phyloP scores from a whole-genome alignment of 2,797 vertebrate species.

The Melanotaenia boesemani region DNA sequence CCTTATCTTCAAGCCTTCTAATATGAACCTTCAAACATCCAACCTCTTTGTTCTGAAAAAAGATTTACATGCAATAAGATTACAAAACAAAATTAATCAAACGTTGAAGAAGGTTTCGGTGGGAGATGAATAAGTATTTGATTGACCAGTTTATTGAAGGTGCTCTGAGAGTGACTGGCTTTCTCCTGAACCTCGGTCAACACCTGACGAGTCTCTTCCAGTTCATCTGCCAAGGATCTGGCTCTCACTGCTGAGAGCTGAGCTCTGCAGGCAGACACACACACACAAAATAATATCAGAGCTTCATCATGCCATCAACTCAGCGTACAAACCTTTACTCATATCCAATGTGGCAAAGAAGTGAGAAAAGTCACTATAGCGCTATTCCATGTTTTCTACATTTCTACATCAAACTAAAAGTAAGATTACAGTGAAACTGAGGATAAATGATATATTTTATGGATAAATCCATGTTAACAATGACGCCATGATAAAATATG shows the following conservation, averaged over 20 bases:
- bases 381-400: neutral
- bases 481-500: no score
- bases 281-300: neutral
- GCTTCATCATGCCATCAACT: slow-evolving; percentile 1
- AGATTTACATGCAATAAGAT: slow-evolving; percentile 9
- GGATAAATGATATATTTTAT: no score
- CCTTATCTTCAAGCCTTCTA: slow-evolving; percentile 81
- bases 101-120: neutral
- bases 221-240: slow-evolving; percentile 76
- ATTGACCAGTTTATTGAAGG: slow-evolving; percentile 77
- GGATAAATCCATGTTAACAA: no score
- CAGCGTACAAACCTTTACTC: neutral
- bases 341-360: neutral
- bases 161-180: slow-evolving; percentile 64
- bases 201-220: slow-evolving; percentile 76
- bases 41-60: slow-evolving; percentile 74
- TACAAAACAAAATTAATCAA: neutral
- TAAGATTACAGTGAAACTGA: no score
- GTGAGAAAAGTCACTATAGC: no score
- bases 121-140: neutral
- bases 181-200: slow-evolving; percentile 80
- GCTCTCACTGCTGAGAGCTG: slow-evolving; percentile 75
- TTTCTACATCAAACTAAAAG: no score
- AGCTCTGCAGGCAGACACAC: slow-evolving; percentile 55
- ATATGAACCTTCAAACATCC: slow-evolving; percentile 77